Evolutionary conservation across 2,797 vertebrate genomes (phyloP).

Genomic region (Martes flavigula): DNA sequence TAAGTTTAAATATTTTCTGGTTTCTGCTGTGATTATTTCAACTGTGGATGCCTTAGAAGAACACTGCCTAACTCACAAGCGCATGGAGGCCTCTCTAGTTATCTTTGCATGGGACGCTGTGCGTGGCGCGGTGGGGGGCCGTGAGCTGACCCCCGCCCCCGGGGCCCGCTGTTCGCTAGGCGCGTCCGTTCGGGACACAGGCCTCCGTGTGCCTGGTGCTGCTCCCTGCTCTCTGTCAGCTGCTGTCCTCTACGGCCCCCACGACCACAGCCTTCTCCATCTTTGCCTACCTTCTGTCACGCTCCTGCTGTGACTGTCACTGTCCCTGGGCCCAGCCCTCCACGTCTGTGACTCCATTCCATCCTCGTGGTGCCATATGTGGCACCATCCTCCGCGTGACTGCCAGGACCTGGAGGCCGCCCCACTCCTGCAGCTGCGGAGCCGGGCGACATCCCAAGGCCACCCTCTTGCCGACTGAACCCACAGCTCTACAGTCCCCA

Average conservation of each 20-base stretch:
- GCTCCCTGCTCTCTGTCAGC: neutral
- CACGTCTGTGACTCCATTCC: neutral
- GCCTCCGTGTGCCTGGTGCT: neutral
- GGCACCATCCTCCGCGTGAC: neutral
- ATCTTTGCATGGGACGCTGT: neutral
- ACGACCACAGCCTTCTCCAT: neutral
- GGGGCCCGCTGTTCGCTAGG: too few species aligned
- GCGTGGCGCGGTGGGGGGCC: fast-evolving
- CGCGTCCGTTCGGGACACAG: fast-evolving
- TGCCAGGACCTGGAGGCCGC: neutral
- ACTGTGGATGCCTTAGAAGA: neutral
- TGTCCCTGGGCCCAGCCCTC: neutral
- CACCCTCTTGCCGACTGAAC: neutral
- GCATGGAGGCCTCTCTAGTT: neutral
- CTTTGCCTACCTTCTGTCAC: neutral
- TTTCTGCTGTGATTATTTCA: neutral
- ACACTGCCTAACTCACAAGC: neutral
- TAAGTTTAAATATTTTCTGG: neutral
- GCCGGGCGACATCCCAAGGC: neutral
- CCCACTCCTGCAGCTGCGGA: neutral
- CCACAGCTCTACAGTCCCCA: neutral
- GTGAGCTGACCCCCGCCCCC: neutral
- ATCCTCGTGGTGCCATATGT: fast-evolving
- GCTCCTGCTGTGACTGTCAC: neutral
- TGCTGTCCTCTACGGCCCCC: neutral